phyloP scores from a whole-genome alignment of 2,113 vertebrate species.

The Gadus macrocephalus region DNA sequence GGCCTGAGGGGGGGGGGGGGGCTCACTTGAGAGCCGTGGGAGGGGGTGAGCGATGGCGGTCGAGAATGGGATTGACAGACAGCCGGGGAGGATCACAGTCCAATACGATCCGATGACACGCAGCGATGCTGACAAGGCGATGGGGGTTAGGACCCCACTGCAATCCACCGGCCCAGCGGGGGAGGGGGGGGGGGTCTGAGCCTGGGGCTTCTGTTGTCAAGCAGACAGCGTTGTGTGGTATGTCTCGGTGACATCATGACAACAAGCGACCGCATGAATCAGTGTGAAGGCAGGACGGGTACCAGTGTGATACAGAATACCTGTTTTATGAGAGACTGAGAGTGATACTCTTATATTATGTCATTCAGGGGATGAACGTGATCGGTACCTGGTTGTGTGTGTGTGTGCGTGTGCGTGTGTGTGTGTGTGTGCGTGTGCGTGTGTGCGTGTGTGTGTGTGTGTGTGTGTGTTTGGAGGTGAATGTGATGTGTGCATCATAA shows the following conservation, averaged over 20 bases:
- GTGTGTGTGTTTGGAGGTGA: background rate
- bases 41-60: slow-evolving; percentile 29
- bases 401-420: background rate
- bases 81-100: slow-evolving; percentile 34
- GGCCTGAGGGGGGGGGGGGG: too few species aligned
- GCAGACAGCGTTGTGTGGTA: background rate
- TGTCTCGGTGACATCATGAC: slow-evolving; percentile 4
- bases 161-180: background rate
- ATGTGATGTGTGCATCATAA: too few species aligned
- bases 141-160: slow-evolving; percentile 4
- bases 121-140: slow-evolving; percentile 36
- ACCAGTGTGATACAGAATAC: too few species aligned
- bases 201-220: slow-evolving; percentile 21
- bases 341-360: too few species aligned
- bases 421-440: background rate
- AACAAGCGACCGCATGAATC: too few species aligned
- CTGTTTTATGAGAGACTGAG: too few species aligned
- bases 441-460: background rate
- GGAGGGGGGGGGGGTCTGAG: background rate
- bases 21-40: too few species aligned
- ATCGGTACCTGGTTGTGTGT: background rate
- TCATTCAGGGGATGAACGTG: too few species aligned
- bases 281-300: background rate
- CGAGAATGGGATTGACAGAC: slow-evolving; percentile 51
- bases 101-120: slow-evolving; percentile 44